A percentile compares a stretch with the other conserved stretches of the same genome.
Conservation (phyloP, 2,888 invertebrate genomes). For the Sinodicranocentrus sp. region DNA sequence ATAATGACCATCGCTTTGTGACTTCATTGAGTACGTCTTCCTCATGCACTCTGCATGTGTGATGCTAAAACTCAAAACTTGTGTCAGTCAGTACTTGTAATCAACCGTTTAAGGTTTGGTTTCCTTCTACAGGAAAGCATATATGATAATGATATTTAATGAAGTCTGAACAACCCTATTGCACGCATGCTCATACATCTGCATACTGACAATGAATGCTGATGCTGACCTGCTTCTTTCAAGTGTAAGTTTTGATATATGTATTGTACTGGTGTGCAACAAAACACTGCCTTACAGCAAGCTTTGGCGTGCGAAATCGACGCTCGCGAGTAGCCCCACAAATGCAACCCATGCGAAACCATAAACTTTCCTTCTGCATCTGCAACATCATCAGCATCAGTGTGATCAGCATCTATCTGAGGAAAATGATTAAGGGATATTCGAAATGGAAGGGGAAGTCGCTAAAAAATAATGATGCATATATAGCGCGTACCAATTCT, state of each 20-base stretch:
- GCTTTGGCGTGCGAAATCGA: background rate
- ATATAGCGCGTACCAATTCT: too few species aligned
- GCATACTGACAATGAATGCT: background rate
- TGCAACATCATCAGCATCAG: background rate
- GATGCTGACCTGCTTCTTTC: constrained; percentile 43
- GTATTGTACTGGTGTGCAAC: too few species aligned
- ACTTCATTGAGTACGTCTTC: constrained; percentile 37
- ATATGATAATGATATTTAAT: background rate
- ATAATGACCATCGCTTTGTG: constrained; percentile 38
- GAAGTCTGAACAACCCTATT: background rate
- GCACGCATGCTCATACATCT: background rate
- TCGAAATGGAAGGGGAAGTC: background rate
- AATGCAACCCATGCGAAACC: background rate
- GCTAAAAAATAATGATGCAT: background rate
- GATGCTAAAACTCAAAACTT: background rate
- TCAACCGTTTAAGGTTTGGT: background rate
- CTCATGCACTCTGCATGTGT: background rate
- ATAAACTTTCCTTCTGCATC: background rate
- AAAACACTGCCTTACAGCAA: background rate
- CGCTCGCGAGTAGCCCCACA: background rate
- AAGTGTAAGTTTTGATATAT: background rate
- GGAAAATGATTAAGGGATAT: background rate
- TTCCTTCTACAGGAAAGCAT: too few species aligned
- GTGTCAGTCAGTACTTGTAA: background rate
- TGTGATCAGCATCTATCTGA: background rate